Conservation (phyloP, 35 echinoderm and acorn worm species). For the Lytechinus variegatus region DNA sequence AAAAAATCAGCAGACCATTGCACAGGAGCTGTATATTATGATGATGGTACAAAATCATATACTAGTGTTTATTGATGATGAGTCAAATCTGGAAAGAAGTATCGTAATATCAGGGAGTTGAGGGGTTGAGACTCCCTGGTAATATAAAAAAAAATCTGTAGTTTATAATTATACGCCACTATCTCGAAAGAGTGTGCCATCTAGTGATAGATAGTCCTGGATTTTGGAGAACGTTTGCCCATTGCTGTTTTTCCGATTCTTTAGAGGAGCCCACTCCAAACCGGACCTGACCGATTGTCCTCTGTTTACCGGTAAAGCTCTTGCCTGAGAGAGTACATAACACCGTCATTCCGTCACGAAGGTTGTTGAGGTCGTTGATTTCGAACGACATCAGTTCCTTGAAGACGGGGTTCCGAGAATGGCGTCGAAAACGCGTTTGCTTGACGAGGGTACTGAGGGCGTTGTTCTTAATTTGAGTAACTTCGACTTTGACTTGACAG, state of each 20-base stretch:
- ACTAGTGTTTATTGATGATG: too few species aligned
- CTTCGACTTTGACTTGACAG: conserved; percentile 44
- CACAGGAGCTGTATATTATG: too few species aligned
- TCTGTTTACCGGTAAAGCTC: conserved; percentile 45
- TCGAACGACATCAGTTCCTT: conserved; percentile 77
- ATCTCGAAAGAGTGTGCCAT: conserved; percentile 46
- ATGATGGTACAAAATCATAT: too few species aligned
- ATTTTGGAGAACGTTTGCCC: conserved; percentile 53
- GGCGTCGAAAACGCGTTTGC: neutral
- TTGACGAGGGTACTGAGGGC: conserved; percentile 1
- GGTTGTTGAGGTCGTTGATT: conserved; percentile 70
- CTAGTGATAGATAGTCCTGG: conserved; percentile 60
- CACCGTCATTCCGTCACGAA: conserved; percentile 69
- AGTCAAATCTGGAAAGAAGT: too few species aligned
- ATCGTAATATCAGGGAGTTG: too few species aligned
- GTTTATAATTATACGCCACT: too few species aligned
- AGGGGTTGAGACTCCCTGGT: too few species aligned
- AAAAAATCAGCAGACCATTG: too few species aligned
- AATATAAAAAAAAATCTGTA: too few species aligned
- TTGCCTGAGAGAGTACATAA: conserved; percentile 59
- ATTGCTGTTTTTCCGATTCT: conserved; percentile 68
- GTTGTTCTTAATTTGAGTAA: conserved; percentile 54
- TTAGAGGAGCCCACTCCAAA: conserved; percentile 64
- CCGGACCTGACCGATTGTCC: conserved; percentile 61
- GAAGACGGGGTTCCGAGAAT: conserved; percentile 65